Conservation (phyloP, 2,888 invertebrate genomes). For the Ophion ventricosus region DNA sequence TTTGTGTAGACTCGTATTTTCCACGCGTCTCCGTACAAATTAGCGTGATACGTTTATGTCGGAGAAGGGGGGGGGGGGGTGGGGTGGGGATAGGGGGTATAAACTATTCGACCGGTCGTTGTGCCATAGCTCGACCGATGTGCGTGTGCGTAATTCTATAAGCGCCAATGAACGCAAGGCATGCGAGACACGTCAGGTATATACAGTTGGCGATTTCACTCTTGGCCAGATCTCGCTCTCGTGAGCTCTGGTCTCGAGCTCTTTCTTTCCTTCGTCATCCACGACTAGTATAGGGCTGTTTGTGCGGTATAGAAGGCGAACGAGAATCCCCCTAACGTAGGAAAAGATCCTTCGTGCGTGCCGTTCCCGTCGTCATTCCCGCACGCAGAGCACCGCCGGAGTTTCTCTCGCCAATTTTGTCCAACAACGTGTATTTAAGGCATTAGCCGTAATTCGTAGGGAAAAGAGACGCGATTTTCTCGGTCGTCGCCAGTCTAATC, state of each 20-base stretch:
- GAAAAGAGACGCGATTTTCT: slow-evolving; percentile 27
- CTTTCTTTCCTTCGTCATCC: slow-evolving; percentile 44
- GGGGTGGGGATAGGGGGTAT: too few species aligned
- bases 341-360: slow-evolving; percentile 55
- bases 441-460: slow-evolving; percentile 56
- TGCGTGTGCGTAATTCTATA: slow-evolving; percentile 57
- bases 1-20: slow-evolving; percentile 15
- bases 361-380: slow-evolving; percentile 47
- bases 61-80: too few species aligned
- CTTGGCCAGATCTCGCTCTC: background rate
- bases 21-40: slow-evolving; percentile 27
- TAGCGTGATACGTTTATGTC: slow-evolving; percentile 57
- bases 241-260: slow-evolving; percentile 5
- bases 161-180: slow-evolving; percentile 36
- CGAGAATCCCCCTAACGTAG: slow-evolving; percentile 16
- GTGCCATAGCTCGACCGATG: slow-evolving; percentile 6
- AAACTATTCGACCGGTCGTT: slow-evolving; percentile 24
- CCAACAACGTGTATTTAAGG: slow-evolving; percentile 59
- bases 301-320: slow-evolving; percentile 14
- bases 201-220: slow-evolving; percentile 27
- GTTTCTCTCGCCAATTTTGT: slow-evolving; percentile 53
- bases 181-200: slow-evolving; percentile 44
- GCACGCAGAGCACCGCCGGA: slow-evolving; percentile 41
- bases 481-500: slow-evolving; percentile 50
- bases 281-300: slow-evolving; percentile 20